Evolutionary conservation across 2,888 invertebrate species (phyloP).

Genomic region (Pedicia rivosa): DNA sequence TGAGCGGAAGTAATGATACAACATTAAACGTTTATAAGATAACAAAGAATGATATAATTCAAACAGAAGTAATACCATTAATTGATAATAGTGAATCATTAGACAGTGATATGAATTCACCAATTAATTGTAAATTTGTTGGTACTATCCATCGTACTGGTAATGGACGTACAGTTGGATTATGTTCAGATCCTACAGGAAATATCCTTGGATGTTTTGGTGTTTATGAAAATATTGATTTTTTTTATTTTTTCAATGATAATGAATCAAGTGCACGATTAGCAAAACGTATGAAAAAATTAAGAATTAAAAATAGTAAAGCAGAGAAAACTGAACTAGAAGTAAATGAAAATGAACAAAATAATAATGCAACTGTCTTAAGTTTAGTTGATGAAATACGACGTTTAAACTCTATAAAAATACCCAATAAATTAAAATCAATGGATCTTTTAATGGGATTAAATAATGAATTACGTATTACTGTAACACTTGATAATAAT

Average conservation of each 20-base stretch:
- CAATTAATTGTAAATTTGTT: slow-evolving; percentile 56
- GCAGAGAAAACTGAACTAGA: slow-evolving; percentile 25
- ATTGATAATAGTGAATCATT: slow-evolving; percentile 22
- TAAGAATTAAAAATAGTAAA: too few relatives aligned
- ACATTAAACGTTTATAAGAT: slow-evolving; percentile 77
- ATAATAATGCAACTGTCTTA: slow-evolving; percentile 25
- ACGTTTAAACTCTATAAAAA: slow-evolving; percentile 46
- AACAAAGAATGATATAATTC: slow-evolving; percentile 34
- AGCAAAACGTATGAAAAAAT: slow-evolving; percentile 61
- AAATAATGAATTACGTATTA: slow-evolving; percentile 52
- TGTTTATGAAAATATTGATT: slow-evolving; percentile 61
- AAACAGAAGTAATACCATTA: slow-evolving; percentile 32
- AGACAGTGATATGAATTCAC: slow-evolving; percentile 32
- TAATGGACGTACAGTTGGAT: slow-evolving; percentile 59
- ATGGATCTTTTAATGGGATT: slow-evolving; percentile 52
- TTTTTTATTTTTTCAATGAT: slow-evolving; percentile 63
- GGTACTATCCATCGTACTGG: slow-evolving; percentile 68
- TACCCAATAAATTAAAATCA: slow-evolving; percentile 53
- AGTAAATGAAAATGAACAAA: slow-evolving; percentile 18
- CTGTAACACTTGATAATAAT: slow-evolving; percentile 54
- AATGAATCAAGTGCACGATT: slow-evolving; percentile 54
- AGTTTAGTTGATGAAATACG: slow-evolving; percentile 58
- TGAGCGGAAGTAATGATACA: slow-evolving; percentile 77
- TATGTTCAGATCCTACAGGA: slow-evolving; percentile 55
- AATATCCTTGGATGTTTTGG: slow-evolving; percentile 69